A percentile compares a stretch with the other conserved stretches of the same genome.
Evolutionary conservation across 2,797 vertebrate species (phyloP).

Genomic region (Urophycis tenuis): DNA sequence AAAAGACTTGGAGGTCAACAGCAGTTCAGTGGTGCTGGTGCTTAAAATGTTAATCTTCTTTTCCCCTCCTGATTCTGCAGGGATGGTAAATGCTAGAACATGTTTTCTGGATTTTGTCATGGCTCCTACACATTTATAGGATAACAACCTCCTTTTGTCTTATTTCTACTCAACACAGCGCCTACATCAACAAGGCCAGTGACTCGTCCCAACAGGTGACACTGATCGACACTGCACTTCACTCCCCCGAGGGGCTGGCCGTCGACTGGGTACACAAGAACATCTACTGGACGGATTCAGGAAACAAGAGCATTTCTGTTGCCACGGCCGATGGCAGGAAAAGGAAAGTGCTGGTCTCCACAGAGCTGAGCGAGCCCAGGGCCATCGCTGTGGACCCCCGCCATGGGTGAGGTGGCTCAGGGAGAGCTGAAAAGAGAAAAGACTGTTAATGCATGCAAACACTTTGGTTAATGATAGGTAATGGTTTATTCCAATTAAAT

Average conservation of each 20-base stretch:
- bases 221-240: constrained; percentile 83
- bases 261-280: constrained; percentile 98
- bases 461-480: not conserved
- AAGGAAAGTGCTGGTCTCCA: constrained; percentile 84
- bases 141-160: not conserved
- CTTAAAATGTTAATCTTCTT: no score
- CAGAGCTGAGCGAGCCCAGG: constrained; percentile 85
- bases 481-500: no score
- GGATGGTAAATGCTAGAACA: no score
- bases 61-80: no score
- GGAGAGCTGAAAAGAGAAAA: not conserved
- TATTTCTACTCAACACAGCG: constrained; percentile 62
- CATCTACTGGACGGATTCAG: constrained; percentile 98
- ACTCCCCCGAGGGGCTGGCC: constrained; percentile 91
- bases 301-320: constrained; percentile 93
- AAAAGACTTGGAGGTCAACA: no score
- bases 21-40: no score
- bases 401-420: constrained; percentile 74
- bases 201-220: constrained; percentile 82
- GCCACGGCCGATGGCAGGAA: constrained; percentile 85
- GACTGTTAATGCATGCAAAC: not conserved
- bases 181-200: constrained; percentile 91
- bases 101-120: no score
- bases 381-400: constrained; percentile 92
- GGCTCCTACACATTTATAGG: no score